Evolutionary conservation across 2,797 vertebrate species (phyloP).

Genomic region (Agapornis canus): DNA sequence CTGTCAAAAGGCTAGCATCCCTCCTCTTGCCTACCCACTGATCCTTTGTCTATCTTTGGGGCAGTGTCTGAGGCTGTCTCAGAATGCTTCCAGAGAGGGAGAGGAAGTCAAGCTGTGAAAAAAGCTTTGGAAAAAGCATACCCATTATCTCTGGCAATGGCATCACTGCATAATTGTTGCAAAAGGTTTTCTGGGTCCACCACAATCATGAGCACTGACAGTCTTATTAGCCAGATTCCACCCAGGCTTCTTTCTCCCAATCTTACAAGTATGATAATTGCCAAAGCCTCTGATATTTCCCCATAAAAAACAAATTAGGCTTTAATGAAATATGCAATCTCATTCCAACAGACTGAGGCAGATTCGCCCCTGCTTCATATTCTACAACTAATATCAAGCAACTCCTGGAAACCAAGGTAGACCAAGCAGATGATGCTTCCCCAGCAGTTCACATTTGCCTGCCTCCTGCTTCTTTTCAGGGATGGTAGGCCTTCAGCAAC

Average conservation of each 20-base stretch:
- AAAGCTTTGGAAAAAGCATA: neutral
- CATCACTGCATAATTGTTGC: neutral
- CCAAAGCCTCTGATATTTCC: slow-evolving; percentile 4
- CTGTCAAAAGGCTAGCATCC: neutral
- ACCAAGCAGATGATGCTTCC: neutral
- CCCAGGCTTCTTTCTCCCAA: slow-evolving; percentile 28
- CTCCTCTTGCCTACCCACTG: neutral
- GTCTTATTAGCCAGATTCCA: slow-evolving; percentile 37
- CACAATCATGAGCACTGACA: neutral
- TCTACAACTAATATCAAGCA: neutral
- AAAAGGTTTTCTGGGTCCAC: slow-evolving; percentile 17
- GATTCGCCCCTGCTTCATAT: slow-evolving; percentile 14
- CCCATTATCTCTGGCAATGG: neutral
- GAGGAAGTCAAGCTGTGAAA: neutral
- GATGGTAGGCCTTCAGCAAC: rapidly evolving
- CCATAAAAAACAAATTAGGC: slow-evolving; percentile 31
- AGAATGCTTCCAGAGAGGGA: neutral
- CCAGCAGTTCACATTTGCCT: neutral
- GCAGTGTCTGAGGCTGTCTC: neutral
- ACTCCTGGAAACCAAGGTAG: neutral
- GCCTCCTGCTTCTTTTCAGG: neutral
- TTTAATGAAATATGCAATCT: slow-evolving; percentile 43
- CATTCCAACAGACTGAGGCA: neutral
- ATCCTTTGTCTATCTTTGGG: neutral
- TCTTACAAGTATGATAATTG: slow-evolving; percentile 46